These are phyloP conservation scores for Prosopocoilus inquinatus DNA, from an alignment of 2,888 invertebrate genomes.

Conservation along the genomic window DNA sequence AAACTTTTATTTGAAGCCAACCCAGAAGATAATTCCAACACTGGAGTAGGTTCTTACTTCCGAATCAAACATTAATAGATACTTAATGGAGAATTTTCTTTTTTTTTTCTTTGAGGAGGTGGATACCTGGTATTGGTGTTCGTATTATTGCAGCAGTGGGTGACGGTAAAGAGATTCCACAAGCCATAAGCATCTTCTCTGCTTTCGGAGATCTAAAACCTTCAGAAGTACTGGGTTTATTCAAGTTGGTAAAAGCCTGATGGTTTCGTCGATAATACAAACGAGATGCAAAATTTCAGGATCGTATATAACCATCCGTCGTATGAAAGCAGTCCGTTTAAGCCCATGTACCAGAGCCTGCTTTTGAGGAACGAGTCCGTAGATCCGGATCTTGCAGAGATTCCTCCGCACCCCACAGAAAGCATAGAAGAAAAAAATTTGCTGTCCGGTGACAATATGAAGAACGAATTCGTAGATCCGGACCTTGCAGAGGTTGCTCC, in stretches of 20 bases:
- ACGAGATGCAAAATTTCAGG: constrained; percentile 32
- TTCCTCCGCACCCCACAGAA: too few species aligned
- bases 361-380: constrained; percentile 53
- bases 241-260: constrained; percentile 46
- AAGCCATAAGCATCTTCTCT: constrained; percentile 69
- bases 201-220: constrained; percentile 68
- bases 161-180: constrained; percentile 34
- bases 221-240: constrained; percentile 63
- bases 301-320: constrained; percentile 62
- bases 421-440: too few species aligned
- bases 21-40: constrained; percentile 64
- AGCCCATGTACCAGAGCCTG: constrained; percentile 63
- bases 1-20: constrained; percentile 61
- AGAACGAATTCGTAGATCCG: too few species aligned
- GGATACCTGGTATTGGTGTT: constrained; percentile 13
- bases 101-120: constrained; percentile 15
- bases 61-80: neutral
- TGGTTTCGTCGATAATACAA: constrained; percentile 25
- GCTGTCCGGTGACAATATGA: too few species aligned
- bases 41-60: constrained; percentile 65
- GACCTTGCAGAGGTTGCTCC: too few species aligned
- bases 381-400: constrained; percentile 30
- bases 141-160: constrained; percentile 17
- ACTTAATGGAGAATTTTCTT: constrained; percentile 1
- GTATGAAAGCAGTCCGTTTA: constrained; percentile 64